Evolutionary conservation across 2,113 vertebrate genomes (phyloP), one percentile per base, ranked within the genome.

Genomic region (Corythoichthys intestinalis): DNA sequence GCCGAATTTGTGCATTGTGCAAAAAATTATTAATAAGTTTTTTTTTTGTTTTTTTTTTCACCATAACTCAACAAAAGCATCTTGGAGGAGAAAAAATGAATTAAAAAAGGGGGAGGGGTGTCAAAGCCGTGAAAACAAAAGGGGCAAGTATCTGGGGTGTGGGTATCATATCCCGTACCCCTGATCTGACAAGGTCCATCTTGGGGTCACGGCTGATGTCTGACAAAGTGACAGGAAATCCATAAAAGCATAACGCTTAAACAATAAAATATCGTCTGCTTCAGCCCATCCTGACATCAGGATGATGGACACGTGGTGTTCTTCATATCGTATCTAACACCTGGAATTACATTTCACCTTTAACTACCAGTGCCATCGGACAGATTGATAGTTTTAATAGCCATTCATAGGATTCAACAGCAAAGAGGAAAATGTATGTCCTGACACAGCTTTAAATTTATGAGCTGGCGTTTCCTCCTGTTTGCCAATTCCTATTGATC

Each of bases 221-320:
- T 72, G 80, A 80, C 79, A 78, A 70, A 65, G 37, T 87, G 88
- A 89, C 86, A 85, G 86, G 52, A 90, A 90, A 91, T 91, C 90
- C 69, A 90, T 89, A 72, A 69, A 73, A 80, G 75, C 74, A 80
- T 82, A 77, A 86, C 68, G 65, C 75, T 86, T 82, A 88, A 91
- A 90, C 84, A 87, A 91, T 90, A 88, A 86, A 88, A 84, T 80
- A 89, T 86, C 76, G 78, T 80, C 78, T 82, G 69, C 52, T 75
- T 74, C 74, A 74, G 75, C 66, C 79, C 74, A 67, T 72, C 65
- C 66, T 78, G 81, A 86, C 83, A 87, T 70, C 67, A 74, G 71
- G 76, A 72, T 88, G 89, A 89, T 85, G 85, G 87, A 87, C 85
- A 77, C 71, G 61, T 41, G 70, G 49, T 77, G 50, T 71, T 85